Evolutionary conservation across 2,797 vertebrate genomes (phyloP).

Genomic region (Eulemur albifrons): DNA sequence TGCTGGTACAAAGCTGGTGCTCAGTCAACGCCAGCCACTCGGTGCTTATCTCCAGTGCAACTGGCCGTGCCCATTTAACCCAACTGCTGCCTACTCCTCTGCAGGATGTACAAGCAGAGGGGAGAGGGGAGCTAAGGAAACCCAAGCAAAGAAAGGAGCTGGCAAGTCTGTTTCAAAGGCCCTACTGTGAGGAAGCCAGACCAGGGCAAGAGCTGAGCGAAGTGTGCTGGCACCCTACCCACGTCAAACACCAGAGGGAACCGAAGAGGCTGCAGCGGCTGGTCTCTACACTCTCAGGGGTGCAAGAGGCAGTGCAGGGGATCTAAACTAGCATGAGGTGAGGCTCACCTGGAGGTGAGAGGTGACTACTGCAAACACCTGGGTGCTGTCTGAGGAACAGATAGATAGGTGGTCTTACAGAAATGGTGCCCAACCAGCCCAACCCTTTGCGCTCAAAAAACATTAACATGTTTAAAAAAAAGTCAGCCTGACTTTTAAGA

Average conservation of each 20-base stretch:
- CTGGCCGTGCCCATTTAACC: neutral
- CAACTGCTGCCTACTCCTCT: neutral
- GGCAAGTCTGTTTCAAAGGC: neutral
- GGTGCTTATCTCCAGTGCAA: neutral
- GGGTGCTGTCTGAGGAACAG: too few species aligned
- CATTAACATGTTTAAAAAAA: neutral
- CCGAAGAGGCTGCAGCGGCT: too few species aligned
- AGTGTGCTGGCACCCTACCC: rapidly evolving
- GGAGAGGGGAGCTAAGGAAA: neutral
- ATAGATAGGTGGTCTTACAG: rapidly evolving
- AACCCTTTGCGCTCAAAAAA: too few species aligned
- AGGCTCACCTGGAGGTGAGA: neutral
- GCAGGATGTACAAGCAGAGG: neutral
- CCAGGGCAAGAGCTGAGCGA: too few species aligned
- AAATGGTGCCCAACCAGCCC: neutral
- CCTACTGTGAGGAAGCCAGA: rapidly evolving
- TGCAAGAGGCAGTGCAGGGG: neutral
- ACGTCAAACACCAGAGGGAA: rapidly evolving
- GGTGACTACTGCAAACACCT: neutral
- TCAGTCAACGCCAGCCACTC: neutral
- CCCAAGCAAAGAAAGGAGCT: neutral
- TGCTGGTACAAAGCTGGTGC: neutral
- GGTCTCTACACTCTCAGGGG: neutral
- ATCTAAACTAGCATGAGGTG: neutral
- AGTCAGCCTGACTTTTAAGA: neutral